Evolutionary conservation across 92 coral and sea anemone genomes (phyloP), one percentile per base, ranked within the genome.

Genomic region (Heliopora coerulea): DNA sequence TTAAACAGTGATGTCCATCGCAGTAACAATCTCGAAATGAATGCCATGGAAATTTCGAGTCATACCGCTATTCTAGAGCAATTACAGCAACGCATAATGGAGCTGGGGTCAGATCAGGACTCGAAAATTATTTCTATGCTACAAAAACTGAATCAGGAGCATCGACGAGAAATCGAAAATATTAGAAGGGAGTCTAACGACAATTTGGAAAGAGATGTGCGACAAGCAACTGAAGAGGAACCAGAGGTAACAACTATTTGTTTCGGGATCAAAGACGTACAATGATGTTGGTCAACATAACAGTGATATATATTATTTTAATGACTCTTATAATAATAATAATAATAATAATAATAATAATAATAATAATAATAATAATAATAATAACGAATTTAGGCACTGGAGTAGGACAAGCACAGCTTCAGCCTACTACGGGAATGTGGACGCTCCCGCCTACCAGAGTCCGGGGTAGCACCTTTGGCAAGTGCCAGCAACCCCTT

Each of bases 91-190:
- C 20, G 58, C 26, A 5, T 17, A 50, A 50, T 3, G 7, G 61
- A 56, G 12, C 9, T 4, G 14, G 28, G 29, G 31, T 28, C 61
- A 56, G 30, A 56, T 23, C 4, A 56, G 18, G 61, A 56, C 3
- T 7, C 14, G 7, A 95, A 88, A 63, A 68, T 86, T 30, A 67
- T 90, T 84, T 83, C 90, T 27, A 89, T 86, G n/a, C 86, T 88
- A 66, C 91, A 91, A 66, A 74, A 79, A 66, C 65, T 86, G 54
- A 81, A 54, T 32, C 83, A 86, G 52, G 89, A 91, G 58, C 91
- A 89, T 61, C 97, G 78, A 34, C 69, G 68, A 20, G 96, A 91
- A 49, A 59, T 91, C 17, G 97, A 91, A 9, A 56, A 14, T 23
- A 8, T 23, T 23, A 14, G 15, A 23, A 56, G 31, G 3, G 15